Evolutionary conservation across 2,888 invertebrate genomes (phyloP).

Genomic region (Teleogryllus oceanicus): DNA sequence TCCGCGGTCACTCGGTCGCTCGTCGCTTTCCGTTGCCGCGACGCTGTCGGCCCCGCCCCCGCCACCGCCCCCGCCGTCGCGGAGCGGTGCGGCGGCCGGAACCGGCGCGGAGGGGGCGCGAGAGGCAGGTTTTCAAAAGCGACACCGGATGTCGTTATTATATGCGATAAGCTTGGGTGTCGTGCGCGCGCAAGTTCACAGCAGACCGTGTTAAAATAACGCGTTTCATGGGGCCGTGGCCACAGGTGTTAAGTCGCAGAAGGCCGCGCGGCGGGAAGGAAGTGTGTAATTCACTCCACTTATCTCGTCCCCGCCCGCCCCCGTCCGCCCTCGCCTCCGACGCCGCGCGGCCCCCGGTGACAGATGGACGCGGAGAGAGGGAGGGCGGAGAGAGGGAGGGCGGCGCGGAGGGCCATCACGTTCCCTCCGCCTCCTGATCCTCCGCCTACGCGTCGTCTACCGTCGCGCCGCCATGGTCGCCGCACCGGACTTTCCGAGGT

Average conservation of each 20-base stretch:
- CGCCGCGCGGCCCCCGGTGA: not conserved
- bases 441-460: not conserved
- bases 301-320: slow-evolving; percentile 1
- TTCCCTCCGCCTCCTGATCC: not conserved
- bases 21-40: not conserved
- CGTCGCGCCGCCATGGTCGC: not conserved
- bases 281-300: slow-evolving; percentile 18
- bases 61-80: no score
- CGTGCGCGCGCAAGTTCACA: slow-evolving; percentile 9
- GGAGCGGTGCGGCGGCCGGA: not conserved
- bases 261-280: slow-evolving; percentile 1
- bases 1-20: no score
- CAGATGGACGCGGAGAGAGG: not conserved
- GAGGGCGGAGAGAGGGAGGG: not conserved
- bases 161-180: slow-evolving; percentile 18
- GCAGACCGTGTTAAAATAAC: slow-evolving; percentile 18
- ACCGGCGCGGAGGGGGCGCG: not conserved
- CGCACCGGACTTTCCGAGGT: not conserved
- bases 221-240: slow-evolving; percentile 18
- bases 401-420: not conserved
- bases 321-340: not conserved
- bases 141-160: slow-evolving; percentile 18
- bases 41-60: no score
- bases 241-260: slow-evolving; percentile 18
- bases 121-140: not conserved